A percentile compares a stretch with the other conserved stretches of the same genome.
Conservation (phyloP, 2,113 vertebrate genomes). For the Anser cygnoides region DNA sequence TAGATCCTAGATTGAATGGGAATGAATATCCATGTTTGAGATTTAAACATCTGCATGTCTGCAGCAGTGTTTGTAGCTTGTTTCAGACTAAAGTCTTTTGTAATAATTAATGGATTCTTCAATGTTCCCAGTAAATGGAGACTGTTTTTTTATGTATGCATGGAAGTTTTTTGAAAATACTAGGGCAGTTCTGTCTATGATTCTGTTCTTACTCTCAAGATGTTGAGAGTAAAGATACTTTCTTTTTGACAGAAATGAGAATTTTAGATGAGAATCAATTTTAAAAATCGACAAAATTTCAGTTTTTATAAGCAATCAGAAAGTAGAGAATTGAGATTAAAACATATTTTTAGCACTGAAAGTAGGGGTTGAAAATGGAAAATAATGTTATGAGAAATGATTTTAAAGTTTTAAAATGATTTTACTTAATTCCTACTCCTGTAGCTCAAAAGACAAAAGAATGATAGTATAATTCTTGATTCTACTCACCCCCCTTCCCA, state of each 20-base stretch:
- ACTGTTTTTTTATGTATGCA: too few relatives aligned
- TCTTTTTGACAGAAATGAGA: background rate
- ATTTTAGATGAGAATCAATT: background rate
- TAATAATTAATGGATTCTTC: background rate
- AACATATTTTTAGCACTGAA: background rate
- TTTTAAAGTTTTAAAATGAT: background rate
- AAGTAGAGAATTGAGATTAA: background rate
- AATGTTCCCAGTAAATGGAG: background rate
- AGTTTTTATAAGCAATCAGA: background rate
- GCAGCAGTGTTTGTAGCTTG: background rate
- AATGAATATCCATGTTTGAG: background rate
- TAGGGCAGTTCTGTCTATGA: background rate
- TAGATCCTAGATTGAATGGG: background rate
- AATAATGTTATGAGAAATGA: background rate
- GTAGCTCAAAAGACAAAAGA: background rate
- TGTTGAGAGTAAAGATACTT: background rate
- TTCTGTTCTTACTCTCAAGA: background rate
- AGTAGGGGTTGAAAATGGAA: background rate
- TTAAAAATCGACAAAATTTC: background rate
- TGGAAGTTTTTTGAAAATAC: background rate
- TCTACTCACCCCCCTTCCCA: background rate
- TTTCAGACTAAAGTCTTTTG: background rate
- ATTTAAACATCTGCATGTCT: background rate
- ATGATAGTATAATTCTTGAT: background rate
- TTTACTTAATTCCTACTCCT: background rate